A percentile compares a stretch with the other conserved stretches of the same genome.
Conservation (phyloP, 2,113 vertebrate genomes). For the Panthera leo region DNA sequence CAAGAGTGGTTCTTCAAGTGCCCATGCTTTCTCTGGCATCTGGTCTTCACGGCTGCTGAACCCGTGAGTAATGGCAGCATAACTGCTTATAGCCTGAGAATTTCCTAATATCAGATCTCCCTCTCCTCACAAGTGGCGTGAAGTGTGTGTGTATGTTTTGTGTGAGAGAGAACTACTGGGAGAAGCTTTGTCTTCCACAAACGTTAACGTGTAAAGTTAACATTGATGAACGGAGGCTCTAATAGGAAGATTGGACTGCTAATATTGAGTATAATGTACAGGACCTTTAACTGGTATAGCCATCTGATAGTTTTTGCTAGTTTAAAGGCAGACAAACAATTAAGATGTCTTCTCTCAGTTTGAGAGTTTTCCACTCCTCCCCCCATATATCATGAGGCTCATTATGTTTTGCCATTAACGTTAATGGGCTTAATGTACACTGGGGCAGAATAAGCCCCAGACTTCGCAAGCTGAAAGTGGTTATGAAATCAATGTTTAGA, state of each 20-base stretch:
- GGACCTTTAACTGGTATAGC: neutral
- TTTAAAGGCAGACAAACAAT: neutral
- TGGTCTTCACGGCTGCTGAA: neutral
- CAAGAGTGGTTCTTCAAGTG: neutral
- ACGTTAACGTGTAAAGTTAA: neutral
- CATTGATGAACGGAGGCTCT: neutral
- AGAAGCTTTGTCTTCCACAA: neutral
- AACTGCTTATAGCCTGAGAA: neutral
- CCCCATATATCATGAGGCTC: neutral
- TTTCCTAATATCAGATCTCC: neutral
- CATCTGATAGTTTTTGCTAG: neutral
- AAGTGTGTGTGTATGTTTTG: neutral
- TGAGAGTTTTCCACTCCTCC: neutral
- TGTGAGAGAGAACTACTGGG: neutral
- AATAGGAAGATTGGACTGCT: neutral
- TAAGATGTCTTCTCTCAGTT: neutral
- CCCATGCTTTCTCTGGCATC: neutral
- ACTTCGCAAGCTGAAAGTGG: neutral
- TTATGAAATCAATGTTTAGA: constrained; percentile 31
- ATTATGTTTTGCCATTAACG: constrained; percentile 23
- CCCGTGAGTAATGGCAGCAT: neutral
- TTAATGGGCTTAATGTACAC: constrained; percentile 33
- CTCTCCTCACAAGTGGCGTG: neutral
- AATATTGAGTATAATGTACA: neutral
- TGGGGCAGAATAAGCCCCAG: neutral